These are phyloP conservation scores for Micoletzkya japonica DNA, from an alignment of 2,888 invertebrate species.

Conservation along the genomic window DNA sequence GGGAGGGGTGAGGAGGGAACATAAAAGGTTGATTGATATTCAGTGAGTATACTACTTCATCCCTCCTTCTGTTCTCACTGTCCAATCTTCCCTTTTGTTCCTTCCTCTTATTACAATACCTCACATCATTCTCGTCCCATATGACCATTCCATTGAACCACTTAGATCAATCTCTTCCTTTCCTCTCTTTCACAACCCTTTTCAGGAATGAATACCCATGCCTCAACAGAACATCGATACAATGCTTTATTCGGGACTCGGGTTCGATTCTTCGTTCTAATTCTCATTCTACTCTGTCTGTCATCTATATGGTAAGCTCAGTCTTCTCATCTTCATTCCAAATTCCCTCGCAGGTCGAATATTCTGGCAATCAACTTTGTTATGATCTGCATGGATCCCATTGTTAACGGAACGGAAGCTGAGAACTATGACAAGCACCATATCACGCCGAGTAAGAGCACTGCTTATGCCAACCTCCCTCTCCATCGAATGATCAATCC, in stretches of 20 bases:
- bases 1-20: not conserved
- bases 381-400: conserved; percentile 56
- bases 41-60: not conserved
- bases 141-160: conserved; percentile 1
- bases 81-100: no score
- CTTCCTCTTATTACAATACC: not conserved
- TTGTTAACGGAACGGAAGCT: conserved; percentile 25
- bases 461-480: no score
- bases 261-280: conserved; percentile 59
- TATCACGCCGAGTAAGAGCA: not conserved
- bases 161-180: no score
- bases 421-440: conserved; percentile 11
- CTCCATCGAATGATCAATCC: not conserved
- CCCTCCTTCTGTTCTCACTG: no score
- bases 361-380: conserved; percentile 62
- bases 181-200: no score
- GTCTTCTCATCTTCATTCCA: conserved; percentile 22
- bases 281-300: conserved; percentile 59
- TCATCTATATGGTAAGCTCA: conserved; percentile 54
- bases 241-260: conserved; percentile 56
- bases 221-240: conserved; percentile 16
- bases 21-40: not conserved
- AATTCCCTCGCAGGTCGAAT: conserved; percentile 49
- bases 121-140: not conserved
- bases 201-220: conserved; percentile 9